Evolutionary conservation across 2,113 vertebrate species (phyloP).

Genomic region (Cyanocitta stelleri): DNA sequence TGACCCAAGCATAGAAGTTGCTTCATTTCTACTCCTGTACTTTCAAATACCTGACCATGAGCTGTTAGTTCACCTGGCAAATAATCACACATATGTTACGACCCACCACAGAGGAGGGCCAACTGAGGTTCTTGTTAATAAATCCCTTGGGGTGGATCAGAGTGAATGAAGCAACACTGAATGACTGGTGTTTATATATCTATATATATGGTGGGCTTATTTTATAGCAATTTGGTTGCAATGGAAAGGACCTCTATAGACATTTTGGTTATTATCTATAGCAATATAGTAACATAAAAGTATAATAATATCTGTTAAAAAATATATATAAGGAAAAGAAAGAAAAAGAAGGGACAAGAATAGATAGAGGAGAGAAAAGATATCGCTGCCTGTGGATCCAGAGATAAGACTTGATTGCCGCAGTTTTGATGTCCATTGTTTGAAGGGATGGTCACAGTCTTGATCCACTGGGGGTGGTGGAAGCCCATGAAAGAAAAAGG

Average conservation of each 20-base stretch:
- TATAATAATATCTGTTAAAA: neutral
- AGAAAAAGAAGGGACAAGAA: neutral
- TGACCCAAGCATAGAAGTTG: neutral
- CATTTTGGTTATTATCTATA: neutral
- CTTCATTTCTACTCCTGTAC: neutral
- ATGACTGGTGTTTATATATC: neutral
- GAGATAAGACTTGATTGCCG: neutral
- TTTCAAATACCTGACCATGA: neutral
- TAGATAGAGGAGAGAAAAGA: neutral
- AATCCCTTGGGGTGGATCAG: too few species aligned
- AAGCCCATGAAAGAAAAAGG: neutral
- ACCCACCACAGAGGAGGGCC: neutral
- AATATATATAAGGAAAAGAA: neutral
- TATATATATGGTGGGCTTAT: neutral
- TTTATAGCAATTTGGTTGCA: neutral
- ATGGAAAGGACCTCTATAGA: neutral
- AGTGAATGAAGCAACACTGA: neutral
- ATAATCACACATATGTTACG: accelerated
- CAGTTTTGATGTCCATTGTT: neutral
- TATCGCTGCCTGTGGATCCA: neutral
- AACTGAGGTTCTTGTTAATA: neutral
- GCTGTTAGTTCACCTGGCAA: neutral
- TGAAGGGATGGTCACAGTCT: neutral
- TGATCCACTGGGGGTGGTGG: accelerated
- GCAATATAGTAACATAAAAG: neutral